phyloP scores from a whole-genome alignment of 2,888 invertebrate genomes.

The Galerucella pusilla region DNA sequence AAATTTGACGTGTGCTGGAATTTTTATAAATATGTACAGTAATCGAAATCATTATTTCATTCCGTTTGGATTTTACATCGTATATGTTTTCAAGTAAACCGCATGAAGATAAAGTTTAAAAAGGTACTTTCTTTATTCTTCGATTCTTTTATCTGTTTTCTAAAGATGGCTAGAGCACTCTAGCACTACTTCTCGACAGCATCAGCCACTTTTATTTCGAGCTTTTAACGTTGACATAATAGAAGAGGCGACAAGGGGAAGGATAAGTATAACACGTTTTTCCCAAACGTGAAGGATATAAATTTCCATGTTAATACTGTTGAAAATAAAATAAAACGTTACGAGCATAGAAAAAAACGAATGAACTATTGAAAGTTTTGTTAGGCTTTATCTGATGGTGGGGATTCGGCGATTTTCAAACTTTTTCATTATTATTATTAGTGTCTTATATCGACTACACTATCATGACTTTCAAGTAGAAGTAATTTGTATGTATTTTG shows the following conservation, averaged over 20 bases:
- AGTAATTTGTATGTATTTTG: too few relatives aligned
- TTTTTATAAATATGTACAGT: too few relatives aligned
- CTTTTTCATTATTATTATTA: too few relatives aligned
- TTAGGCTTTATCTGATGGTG: too few relatives aligned
- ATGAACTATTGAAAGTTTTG: too few relatives aligned
- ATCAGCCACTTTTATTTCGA: slow-evolving; percentile 13
- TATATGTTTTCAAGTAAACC: neutral
- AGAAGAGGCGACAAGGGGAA: neutral
- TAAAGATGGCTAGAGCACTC: slow-evolving; percentile 5
- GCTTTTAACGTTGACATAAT: neutral
- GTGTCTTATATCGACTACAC: too few relatives aligned
- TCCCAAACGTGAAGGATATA: neutral
- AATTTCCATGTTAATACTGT: neutral
- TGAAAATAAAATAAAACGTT: neutral
- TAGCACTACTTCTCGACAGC: neutral
- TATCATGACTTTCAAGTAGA: too few relatives aligned
- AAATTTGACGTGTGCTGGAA: too few relatives aligned
- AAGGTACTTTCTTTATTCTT: neutral
- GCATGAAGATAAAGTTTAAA: neutral
- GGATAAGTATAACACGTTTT: neutral
- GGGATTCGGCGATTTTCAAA: too few relatives aligned
- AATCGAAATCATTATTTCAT: too few relatives aligned
- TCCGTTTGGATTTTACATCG: too few relatives aligned
- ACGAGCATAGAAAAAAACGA: too few relatives aligned
- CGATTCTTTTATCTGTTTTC: slow-evolving; percentile 6